Conservation (phyloP, 2,888 invertebrate species). For the Phymatocera aterrima region DNA sequence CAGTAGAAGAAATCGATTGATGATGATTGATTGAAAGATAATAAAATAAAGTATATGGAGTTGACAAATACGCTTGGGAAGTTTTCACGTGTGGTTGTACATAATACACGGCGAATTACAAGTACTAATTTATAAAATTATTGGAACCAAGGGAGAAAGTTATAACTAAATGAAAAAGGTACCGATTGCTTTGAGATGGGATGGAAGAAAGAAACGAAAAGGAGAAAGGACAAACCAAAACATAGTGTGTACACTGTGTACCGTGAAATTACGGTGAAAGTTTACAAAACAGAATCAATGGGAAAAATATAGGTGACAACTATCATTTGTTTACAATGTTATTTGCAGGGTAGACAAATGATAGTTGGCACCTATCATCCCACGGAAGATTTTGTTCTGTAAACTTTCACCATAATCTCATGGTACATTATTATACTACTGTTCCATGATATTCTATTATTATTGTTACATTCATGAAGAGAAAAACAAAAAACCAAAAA, state of each 20-base stretch:
- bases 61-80: conserved; percentile 46
- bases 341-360: too few species aligned
- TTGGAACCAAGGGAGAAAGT: conserved; percentile 40
- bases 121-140: background rate
- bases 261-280: too few species aligned
- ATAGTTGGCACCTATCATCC: too few species aligned
- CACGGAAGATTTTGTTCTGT: too few species aligned
- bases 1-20: conserved; percentile 1
- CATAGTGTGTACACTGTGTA: conserved; percentile 66
- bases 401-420: too few species aligned
- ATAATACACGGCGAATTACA: background rate
- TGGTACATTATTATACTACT: conserved; percentile 64
- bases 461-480: conserved; percentile 72
- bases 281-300: too few species aligned
- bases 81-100: conserved; percentile 16
- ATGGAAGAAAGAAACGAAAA: background rate
- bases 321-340: too few species aligned
- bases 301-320: too few species aligned
- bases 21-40: background rate
- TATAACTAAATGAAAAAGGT: conserved; percentile 1
- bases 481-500: too few species aligned
- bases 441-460: conserved; percentile 69
- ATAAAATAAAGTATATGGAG: conserved; percentile 28
- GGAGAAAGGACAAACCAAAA: conserved; percentile 62
- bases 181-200: conserved; percentile 20